Conservation (phyloP, 2,888 invertebrate genomes). For the Cetonia aurata region DNA sequence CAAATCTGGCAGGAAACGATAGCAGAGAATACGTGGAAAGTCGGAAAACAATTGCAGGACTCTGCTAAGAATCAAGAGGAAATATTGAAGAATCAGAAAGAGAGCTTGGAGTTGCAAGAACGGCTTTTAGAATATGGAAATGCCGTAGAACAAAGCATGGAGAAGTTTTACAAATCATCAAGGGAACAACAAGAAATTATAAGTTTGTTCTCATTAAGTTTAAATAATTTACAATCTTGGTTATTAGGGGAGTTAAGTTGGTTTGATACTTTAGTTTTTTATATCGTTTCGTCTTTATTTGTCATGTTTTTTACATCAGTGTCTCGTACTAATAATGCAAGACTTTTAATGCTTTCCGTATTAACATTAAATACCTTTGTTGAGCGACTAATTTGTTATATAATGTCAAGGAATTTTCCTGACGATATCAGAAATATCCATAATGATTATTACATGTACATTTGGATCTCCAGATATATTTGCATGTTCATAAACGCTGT, state of each 20-base stretch:
- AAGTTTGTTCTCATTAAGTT: conserved; percentile 69
- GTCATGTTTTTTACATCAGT: conserved; percentile 72
- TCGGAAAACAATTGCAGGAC: conserved; percentile 67
- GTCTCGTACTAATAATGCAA: conserved; percentile 69
- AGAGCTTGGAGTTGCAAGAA: conserved; percentile 67
- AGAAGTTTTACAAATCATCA: conserved; percentile 66
- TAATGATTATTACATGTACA: conserved; percentile 63
- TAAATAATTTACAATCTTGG: conserved; percentile 72
- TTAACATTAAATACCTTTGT: conserved; percentile 68
- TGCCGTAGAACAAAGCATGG: conserved; percentile 69
- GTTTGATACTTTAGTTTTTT: conserved; percentile 74
- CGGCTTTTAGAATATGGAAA: conserved; percentile 69
- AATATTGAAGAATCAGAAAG: conserved; percentile 66
- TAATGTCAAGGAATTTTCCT: conserved; percentile 49
- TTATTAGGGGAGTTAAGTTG: conserved; percentile 75
- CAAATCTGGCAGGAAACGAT: conserved; percentile 74
- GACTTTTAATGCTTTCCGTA: conserved; percentile 70
- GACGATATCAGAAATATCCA: conserved; percentile 58
- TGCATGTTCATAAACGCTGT: conserved; percentile 60
- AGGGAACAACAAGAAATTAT: conserved; percentile 71
- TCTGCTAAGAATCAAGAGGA: conserved; percentile 66
- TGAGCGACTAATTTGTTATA: conserved; percentile 66
- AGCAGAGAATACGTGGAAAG: conserved; percentile 70
- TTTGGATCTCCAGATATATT: conserved; percentile 67
- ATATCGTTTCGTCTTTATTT: conserved; percentile 68